Base-by-base conservation (phyloP, 2,113 vertebrate species). In the Myotis brandtii region DNA sequence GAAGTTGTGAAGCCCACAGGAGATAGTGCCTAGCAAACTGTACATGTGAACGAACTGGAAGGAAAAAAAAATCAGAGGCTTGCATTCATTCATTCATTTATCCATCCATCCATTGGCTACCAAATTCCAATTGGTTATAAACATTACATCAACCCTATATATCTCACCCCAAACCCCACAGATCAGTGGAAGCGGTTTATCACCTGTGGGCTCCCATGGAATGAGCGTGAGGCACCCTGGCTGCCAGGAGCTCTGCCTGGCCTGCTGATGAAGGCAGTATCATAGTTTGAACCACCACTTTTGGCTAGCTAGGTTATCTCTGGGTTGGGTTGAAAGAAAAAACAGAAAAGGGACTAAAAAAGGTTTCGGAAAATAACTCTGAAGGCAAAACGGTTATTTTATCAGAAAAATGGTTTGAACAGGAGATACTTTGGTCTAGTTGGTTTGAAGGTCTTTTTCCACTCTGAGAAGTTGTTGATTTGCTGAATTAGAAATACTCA, bases 401-500 rank as follows among this genome's bases (percentile, higher is more conserved):
- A 37, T 13, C 75, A 77, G n/a, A 79, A 96, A 91, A 89, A 32
- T 46, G 5, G 12, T 77, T 81, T 73, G 69, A 48, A 87, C 9
- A 14, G 79, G 80, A 89, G 62, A 10, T 2, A 54, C 32, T 85
- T 85, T 54, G 89, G 2, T 75, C 54, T 83, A 8, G 62, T 30
- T 73, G 7, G 66, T 62, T 87, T 27, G 9, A 89, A 86, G 54
- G 82, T 83, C 13, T 59, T 85, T 96, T 59, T 77, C 59, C 81
- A 94, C 50, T 21, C 67, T 93, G 84, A 92, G n/a, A 48, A 87
- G 59, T 23, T 91, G n/a, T 43, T 54, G n/a, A 62, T 64, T 66
- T 73, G 70, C 66, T 70, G n/a, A 90, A 50, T 84, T 76, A 13
- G 37, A 85, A 83, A 83, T 82, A 79, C 5, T 30, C 73, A 30